Evolutionary conservation across 1,140 invertebrate genomes (phyloP), one percentile per base, ranked within the genome.

Genomic region (Pseudomyrmex dendroicus): DNA sequence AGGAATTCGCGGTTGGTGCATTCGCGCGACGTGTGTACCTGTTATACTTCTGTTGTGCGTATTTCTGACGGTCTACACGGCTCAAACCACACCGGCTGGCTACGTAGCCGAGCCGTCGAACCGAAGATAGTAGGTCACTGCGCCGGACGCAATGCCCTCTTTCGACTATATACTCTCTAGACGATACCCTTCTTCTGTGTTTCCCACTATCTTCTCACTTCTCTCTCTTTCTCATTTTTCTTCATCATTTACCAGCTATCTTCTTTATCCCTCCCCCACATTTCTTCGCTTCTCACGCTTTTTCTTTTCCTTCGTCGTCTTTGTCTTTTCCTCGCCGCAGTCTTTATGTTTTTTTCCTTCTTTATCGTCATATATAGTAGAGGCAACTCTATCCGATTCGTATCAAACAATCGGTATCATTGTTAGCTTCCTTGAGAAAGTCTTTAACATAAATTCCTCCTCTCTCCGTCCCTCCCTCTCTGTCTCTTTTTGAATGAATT

Each of bases 111-210:
- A 89, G 73, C 88, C 91, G 92, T 70, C 91, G 92, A 91, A 93
- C 86, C 92, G 93, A 91, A 89, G 92, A 94, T 94, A 93, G 94
- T 94, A 92, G 94, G 94, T 94, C 94, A 94, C 86, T 90, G 90
- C 93, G 94, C 92, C 94, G 93, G 94, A 94, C 93, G 93, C 85
- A 84, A 82, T 93, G 92, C 88, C 90, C 91, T 91, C 91, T 93
- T 93, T 92, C 89, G 62, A 86, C 86, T 84, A 85, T 35, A 35
- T 83, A 89, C 88, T 87, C 87, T 89, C 87, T 91, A 90, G 89
- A 91, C 89, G 83, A 62, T 88, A 57, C 20, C 84, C 78, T 80
- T 66, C 84, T 82, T 25, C 56, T 66, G 44, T 90, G 44, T 76
- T 54, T 10, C 56, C 35, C 54, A 7, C 56, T 85, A 67, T 82